phyloP scores from a whole-genome alignment of 2,113 vertebrate species.

The Furnarius figulus region DNA sequence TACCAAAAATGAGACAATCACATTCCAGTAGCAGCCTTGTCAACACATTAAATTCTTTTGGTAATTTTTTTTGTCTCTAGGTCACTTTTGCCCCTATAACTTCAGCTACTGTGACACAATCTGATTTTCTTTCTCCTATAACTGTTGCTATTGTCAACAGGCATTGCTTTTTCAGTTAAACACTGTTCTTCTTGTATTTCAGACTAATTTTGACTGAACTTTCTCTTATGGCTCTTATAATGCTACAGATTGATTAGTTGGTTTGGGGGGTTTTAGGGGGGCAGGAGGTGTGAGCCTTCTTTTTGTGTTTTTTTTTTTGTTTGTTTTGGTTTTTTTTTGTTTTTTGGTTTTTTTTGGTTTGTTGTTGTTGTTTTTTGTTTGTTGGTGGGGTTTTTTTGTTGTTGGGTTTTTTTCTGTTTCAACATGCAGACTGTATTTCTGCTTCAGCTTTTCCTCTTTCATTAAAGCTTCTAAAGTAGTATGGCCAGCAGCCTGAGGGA shows the following conservation, averaged over 20 bases:
- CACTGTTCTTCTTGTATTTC: neutral
- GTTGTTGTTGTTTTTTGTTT: neutral
- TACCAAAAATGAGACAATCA: neutral
- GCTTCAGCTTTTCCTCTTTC: neutral
- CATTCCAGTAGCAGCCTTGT: neutral
- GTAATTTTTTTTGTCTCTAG: neutral
- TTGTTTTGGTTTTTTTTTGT: too few species aligned
- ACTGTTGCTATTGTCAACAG: neutral
- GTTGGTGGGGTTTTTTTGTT: too few species aligned
- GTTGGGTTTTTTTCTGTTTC: neutral
- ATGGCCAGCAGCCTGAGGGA: neutral
- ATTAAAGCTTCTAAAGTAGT: neutral
- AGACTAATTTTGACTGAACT: neutral
- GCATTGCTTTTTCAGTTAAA: neutral
- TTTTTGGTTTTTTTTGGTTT: neutral
- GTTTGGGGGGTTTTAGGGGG: neutral
- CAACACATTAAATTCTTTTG: neutral
- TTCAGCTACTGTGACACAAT: neutral
- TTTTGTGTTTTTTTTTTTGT: neutral
- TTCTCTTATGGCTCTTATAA: neutral
- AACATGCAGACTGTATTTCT: neutral
- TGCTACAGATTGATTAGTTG: neutral
- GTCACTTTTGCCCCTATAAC: neutral
- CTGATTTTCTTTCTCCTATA: neutral
- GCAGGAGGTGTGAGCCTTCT: too few species aligned